phyloP scores from a whole-genome alignment of 2,113 vertebrate genomes.

The Nerophis ophidion region DNA sequence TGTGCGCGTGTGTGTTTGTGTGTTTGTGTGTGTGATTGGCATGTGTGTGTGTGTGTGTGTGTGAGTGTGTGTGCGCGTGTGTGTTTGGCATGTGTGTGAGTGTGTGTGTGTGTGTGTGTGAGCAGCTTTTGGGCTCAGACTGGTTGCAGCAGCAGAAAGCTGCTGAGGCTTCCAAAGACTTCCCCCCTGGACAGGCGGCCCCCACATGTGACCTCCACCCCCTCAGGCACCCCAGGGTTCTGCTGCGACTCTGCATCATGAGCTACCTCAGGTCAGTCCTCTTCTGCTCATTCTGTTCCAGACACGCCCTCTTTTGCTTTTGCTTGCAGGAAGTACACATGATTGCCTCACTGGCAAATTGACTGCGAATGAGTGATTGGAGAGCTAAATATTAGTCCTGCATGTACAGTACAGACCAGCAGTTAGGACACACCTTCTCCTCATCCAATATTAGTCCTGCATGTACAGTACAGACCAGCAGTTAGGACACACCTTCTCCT shows the following conservation, averaged over 20 bases:
- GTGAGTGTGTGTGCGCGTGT: no score
- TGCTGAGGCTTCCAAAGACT: neutral
- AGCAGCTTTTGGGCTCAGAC: constrained; percentile 56
- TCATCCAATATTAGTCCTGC: no score
- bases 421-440: no score
- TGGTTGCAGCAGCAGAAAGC: constrained; percentile 36
- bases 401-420: no score
- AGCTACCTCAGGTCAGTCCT: constrained; percentile 60
- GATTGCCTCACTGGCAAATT: neutral
- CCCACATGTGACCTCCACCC: constrained; percentile 29
- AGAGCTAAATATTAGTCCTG: no score
- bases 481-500: no score
- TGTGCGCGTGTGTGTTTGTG: constrained; percentile 16
- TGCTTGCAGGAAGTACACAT: neutral
- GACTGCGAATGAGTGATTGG: neutral
- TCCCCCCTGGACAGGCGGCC: neutral
- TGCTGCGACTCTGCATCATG: constrained; percentile 61
- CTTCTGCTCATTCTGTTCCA: no score
- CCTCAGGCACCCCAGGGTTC: constrained; percentile 56
- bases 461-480: no score
- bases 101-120: constrained; percentile 18
- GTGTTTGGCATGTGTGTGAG: no score
- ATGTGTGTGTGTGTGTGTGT: no score
- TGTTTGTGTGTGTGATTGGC: constrained; percentile 17
- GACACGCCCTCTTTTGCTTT: no score